phyloP scores from a whole-genome alignment of 2,888 invertebrate genomes.

The Acheta domesticus region DNA sequence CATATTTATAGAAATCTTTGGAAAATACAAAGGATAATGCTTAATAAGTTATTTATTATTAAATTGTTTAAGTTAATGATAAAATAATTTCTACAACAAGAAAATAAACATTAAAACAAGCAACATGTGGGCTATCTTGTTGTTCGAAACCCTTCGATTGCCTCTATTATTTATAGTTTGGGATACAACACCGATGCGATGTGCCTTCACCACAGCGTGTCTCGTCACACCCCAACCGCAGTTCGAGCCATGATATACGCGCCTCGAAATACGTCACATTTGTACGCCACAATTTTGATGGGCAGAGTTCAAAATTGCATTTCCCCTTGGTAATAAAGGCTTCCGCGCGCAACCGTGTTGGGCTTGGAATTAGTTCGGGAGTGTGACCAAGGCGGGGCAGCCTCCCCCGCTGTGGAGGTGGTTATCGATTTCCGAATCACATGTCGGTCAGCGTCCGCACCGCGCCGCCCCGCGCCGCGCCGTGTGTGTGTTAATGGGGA shows the following conservation, averaged over 20 bases:
- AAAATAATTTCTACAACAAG: too few relatives aligned
- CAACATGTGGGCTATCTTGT: too few relatives aligned
- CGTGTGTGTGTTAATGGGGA: neutral
- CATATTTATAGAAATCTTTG: too few relatives aligned
- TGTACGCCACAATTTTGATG: neutral
- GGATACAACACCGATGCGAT: too few relatives aligned
- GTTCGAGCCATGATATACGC: neutral
- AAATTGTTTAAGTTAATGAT: too few relatives aligned
- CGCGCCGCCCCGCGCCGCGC: neutral
- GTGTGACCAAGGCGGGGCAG: neutral
- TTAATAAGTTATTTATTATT: too few relatives aligned
- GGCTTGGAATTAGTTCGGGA: neutral
- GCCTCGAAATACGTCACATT: neutral
- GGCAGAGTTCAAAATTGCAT: conserved; percentile 2
- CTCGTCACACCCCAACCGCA: too few relatives aligned
- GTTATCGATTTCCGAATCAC: conserved; percentile 9
- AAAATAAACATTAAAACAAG: too few relatives aligned
- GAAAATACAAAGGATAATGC: too few relatives aligned
- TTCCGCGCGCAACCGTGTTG: neutral
- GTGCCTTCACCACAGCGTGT: too few relatives aligned
- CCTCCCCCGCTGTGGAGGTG: neutral
- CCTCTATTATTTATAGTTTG: too few relatives aligned
- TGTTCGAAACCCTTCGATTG: too few relatives aligned
- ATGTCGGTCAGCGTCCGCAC: neutral
- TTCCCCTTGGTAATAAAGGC: neutral